Evolutionary conservation across 92 coral and sea anemone species (phyloP), one percentile per base, ranked within the genome.

Genomic region (Porites cylindrica): DNA sequence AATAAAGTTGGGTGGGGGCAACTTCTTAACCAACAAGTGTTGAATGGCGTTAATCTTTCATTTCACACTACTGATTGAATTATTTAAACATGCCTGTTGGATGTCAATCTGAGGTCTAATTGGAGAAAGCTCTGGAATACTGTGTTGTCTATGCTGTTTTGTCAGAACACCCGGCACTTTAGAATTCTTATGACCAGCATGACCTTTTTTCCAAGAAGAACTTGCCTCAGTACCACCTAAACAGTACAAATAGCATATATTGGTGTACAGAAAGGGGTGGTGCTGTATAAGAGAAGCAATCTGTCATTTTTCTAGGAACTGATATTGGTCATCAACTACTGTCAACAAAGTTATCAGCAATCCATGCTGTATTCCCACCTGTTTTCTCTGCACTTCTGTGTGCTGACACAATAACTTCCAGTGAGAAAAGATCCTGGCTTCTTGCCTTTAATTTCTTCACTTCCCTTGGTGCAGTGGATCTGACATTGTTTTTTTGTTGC

Each of bases 331-430:
- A 38, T 38, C 47, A 38, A 38, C 6, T 38, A 38, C 47, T 38
- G 14, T 56, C 16, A 56, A 56, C 16, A 56, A 16, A 77, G 5
- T 7, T 52, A 50, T 67, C 47, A 29, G 14, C 0, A n/a, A 14
- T 67, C 60, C 10, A 56, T 8, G 61, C 61, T 56, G 47, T 38
- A 38, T 38, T 56, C 4, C 16, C 59, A 82, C 86, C 86, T 83
- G 66, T 64, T 23, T 23, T 75, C 47, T 74, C 73, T n/a, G 8
- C 70, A 65, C 75, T 75, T 51, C 24, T 69, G 72, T 85, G 89
- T 17, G 89, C 83, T 67, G 83, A 29, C 89, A 85, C 77, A 32
- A 85, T 85, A 56, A 85, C 83, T 53, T 77, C 76, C 84, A 85
- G 20, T 2, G 83, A 76, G 47, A 77, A 77, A 6, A 85, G 61